phyloP scores from a whole-genome alignment of 2,888 invertebrate species.

The Beris chalybata region DNA sequence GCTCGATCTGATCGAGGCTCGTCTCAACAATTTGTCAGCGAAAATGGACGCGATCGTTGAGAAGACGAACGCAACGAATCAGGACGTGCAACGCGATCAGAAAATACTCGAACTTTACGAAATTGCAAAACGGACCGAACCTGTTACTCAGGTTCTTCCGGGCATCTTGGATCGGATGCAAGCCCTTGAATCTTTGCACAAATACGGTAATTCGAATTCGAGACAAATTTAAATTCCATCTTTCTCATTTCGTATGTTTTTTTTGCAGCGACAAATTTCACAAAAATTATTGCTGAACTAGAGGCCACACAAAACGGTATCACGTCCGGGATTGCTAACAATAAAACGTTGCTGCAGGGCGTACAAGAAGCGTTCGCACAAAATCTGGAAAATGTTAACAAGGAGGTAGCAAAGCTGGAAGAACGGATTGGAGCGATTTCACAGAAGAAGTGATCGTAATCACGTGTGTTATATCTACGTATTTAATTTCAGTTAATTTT shows the following conservation, averaged over 20 bases:
- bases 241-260: conserved; percentile 39
- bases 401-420: conserved; percentile 74
- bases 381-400: conserved; percentile 76
- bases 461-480: background rate
- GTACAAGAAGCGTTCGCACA: conserved; percentile 80
- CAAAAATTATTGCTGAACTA: conserved; percentile 79
- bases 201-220: conserved; percentile 69
- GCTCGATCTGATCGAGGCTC: conserved; percentile 80
- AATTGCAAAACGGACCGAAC: conserved; percentile 82
- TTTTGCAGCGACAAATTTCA: conserved; percentile 80
- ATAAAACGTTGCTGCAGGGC: conserved; percentile 74
- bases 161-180: conserved; percentile 82
- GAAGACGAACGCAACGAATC: conserved; percentile 59
- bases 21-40: conserved; percentile 72
- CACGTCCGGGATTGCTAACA: conserved; percentile 71
- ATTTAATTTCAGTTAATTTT: background rate
- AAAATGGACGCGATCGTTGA: conserved; percentile 74
- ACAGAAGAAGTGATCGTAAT: conserved; percentile 11
- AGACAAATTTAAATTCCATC: background rate
- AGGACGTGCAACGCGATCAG: conserved; percentile 66
- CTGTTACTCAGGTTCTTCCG: conserved; percentile 74
- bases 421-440: conserved; percentile 65
- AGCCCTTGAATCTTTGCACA: conserved; percentile 83
- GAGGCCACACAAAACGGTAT: conserved; percentile 77
- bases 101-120: conserved; percentile 78